These are phyloP conservation scores for Epizoanthus ramosus DNA, from an alignment of 92 coral and sea anemone species.

Conservation along the genomic window DNA sequence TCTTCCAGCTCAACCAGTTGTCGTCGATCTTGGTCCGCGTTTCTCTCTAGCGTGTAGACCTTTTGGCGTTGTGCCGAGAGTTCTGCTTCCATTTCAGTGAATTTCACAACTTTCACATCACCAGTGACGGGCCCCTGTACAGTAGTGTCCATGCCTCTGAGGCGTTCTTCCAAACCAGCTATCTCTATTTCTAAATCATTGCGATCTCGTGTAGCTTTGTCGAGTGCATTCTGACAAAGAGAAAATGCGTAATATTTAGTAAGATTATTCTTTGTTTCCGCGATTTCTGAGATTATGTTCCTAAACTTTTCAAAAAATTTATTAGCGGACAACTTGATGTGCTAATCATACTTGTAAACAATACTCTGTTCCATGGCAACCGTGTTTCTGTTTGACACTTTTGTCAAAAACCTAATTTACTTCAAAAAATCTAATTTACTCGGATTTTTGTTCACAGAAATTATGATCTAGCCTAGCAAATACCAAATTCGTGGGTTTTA, in stretches of 20 bases:
- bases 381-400: too few relatives aligned
- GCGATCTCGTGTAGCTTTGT: constrained; percentile 69
- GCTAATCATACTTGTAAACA: too few relatives aligned
- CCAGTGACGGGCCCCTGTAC: constrained; percentile 29
- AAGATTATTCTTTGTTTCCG: neutral
- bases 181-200: constrained; percentile 72
- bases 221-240: constrained; percentile 19
- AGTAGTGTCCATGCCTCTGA: constrained; percentile 56
- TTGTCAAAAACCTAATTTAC: too few relatives aligned
- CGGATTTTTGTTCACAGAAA: too few relatives aligned
- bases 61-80: constrained; percentile 67
- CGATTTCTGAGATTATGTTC: neutral
- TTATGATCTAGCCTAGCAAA: too few relatives aligned
- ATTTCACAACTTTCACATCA: constrained; percentile 39
- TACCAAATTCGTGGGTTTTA: too few relatives aligned
- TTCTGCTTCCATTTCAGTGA: constrained; percentile 70
- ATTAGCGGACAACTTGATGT: too few relatives aligned
- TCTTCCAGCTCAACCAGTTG: constrained; percentile 55
- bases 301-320: too few relatives aligned
- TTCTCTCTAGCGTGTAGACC: constrained; percentile 73
- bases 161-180: constrained; percentile 59
- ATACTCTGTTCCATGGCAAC: too few relatives aligned
- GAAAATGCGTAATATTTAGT: too few relatives aligned
- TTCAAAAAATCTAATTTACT: too few relatives aligned
- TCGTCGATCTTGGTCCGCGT: constrained; percentile 56